These are phyloP conservation scores for Tribolium madens DNA, from an alignment of 1,140 invertebrate species.

Conservation along the genomic window DNA sequence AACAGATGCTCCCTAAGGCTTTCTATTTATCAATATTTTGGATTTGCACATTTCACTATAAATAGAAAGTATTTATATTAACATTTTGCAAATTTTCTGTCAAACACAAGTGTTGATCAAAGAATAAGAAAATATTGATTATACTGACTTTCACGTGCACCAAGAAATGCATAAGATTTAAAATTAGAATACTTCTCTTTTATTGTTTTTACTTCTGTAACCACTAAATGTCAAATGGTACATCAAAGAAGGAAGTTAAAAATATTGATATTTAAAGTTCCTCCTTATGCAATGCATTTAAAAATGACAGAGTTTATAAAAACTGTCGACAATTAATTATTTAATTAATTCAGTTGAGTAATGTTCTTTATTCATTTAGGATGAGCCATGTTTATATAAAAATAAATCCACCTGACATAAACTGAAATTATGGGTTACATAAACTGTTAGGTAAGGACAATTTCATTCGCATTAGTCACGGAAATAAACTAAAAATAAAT, in stretches of 20 bases:
- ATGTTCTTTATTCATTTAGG: background rate
- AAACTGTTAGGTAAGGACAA: constrained; percentile 37
- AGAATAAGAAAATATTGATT: background rate
- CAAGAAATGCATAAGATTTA: background rate
- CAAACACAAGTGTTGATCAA: background rate
- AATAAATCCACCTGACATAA: background rate
- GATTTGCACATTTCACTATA: constrained; percentile 6
- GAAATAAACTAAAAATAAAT: constrained; percentile 15
- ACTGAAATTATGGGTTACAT: constrained; percentile 23
- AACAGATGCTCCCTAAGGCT: background rate
- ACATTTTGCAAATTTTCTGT: constrained; percentile 14
- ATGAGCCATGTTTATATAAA: background rate
- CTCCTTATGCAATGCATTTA: background rate
- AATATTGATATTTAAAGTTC: background rate
- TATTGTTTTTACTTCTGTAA: background rate
- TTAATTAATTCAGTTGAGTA: constrained; percentile 9
- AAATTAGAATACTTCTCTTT: background rate
- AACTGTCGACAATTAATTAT: background rate
- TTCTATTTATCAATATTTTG: constrained; percentile 10
- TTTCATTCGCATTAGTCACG: constrained; percentile 29
- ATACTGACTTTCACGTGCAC: constrained; percentile 18
- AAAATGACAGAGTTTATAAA: background rate
- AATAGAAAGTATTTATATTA: constrained; percentile 18
- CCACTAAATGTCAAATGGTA: background rate
- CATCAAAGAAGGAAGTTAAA: background rate